Evolutionary conservation across 2,888 invertebrate genomes (phyloP), one percentile per base, ranked within the genome.

Genomic region (Scaptomyza tumidula): DNA sequence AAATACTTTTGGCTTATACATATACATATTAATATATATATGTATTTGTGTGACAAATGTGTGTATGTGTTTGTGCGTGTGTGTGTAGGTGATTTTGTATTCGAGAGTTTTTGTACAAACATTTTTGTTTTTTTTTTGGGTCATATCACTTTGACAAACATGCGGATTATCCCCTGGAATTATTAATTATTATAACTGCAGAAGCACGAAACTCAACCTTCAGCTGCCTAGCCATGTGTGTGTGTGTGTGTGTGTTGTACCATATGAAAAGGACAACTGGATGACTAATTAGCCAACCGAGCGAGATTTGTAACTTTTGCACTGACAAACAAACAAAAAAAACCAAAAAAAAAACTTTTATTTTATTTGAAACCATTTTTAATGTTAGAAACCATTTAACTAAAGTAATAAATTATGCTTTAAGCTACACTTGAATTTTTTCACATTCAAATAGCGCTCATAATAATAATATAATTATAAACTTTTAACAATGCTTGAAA

Each of bases 101-200:
- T 39, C 14, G 10, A 44, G 60, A 24, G 24, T 24, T 68, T 74
- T 68, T 27, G 60, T 59, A 58, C 57, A 58, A 71, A 63, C 55
- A 27, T 27, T 27, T 27, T 27, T 3, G 0, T 29, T 7, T 3
- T 58, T 66, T 75, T 79, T 83, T 66, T 53, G 69, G 80, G 75
- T 75, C 82, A 80, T 81, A 87, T 86, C 87, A 75, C 60, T 78
- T 81, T 87, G 86, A 88, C 88, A 88, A 88, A 86, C 84, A 86
- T 82, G 73, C 68, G 83, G 87, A 84, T 89, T 86, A 87, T 89
- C 89, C 89, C 87, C 69, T 69, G 63, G 87, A 82, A 87, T 89
- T 87, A 87, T 87, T 89, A 87, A 88, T 87, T 87, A 89, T 87
- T 80, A 80, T 84, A 77, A 74, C 85, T 83, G 78, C 71, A 9